Evolutionary conservation across 2,888 invertebrate species (phyloP).

Genomic region (Arenicola marina): DNA sequence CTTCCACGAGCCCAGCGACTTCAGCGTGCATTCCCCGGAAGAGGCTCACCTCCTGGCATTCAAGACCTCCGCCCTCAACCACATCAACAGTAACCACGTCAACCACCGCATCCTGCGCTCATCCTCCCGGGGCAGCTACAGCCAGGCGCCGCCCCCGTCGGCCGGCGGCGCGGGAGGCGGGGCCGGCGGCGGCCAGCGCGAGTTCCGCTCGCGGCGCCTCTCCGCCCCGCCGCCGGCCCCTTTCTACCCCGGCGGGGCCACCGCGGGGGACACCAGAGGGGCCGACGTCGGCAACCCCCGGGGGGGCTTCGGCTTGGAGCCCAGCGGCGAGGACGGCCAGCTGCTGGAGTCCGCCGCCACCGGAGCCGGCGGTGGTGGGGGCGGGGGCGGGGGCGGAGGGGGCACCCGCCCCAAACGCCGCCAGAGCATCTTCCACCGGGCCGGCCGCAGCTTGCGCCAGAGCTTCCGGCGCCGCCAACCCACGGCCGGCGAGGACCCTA

Average conservation of each 20-base stretch:
- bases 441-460: not conserved
- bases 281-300: too few species aligned
- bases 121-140: not conserved
- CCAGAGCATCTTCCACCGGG: not conserved
- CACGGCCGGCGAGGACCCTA: too few species aligned
- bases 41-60: slow-evolving; percentile 16
- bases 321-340: not conserved
- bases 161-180: not conserved
- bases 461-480: not conserved
- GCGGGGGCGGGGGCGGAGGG: not conserved
- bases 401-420: not conserved
- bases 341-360: not conserved
- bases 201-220: too few species aligned
- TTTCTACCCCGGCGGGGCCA: not conserved
- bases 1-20: too few species aligned
- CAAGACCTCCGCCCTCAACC: slow-evolving; percentile 19
- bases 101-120: slow-evolving; percentile 15
- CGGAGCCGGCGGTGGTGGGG: too few species aligned
- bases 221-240: not conserved
- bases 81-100: slow-evolving; percentile 27
- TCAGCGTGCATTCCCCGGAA: too few species aligned
- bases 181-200: too few species aligned
- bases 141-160: not conserved
- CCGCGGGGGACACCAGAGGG: too few species aligned
- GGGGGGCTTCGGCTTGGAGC: not conserved